Evolutionary conservation across 2,113 vertebrate species (phyloP).

Genomic region (Sebastes schlegelii): DNA sequence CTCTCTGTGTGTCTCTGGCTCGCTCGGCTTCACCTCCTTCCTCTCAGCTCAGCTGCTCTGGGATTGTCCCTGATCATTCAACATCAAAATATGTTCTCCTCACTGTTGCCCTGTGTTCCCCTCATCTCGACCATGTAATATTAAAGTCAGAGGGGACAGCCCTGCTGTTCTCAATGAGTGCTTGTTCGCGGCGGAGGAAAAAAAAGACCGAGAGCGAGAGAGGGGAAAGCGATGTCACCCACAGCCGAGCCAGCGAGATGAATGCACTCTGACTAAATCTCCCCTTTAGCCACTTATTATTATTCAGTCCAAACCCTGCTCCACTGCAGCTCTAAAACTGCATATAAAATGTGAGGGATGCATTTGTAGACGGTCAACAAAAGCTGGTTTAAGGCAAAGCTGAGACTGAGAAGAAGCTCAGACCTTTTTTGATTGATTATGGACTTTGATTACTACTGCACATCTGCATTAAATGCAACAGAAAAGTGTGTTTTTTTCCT

Average conservation of each 20-base stretch:
- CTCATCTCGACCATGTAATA: constrained; percentile 72
- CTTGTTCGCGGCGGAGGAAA: constrained; percentile 30
- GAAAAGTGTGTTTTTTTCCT: background rate
- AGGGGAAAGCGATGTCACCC: constrained; percentile 61
- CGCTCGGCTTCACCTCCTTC: constrained; percentile 8
- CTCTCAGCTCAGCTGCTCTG: constrained; percentile 54
- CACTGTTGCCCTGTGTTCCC: constrained; percentile 54
- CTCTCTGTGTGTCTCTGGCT: background rate
- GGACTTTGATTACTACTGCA: constrained; percentile 6
- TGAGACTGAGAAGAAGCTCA: constrained; percentile 15
- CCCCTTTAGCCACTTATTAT: constrained; percentile 78
- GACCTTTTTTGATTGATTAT: constrained; percentile 39
- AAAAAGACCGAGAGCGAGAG: constrained; percentile 36
- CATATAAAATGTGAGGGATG: constrained; percentile 57
- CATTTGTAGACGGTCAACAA: constrained; percentile 52
- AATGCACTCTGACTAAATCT: constrained; percentile 79
- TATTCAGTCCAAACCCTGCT: constrained; percentile 73
- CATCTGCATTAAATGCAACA: constrained; percentile 18
- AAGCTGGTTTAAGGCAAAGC: constrained; percentile 29
- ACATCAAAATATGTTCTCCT: constrained; percentile 60
- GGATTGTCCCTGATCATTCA: constrained; percentile 60
- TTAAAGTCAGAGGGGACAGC: constrained; percentile 66
- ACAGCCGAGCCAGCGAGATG: constrained; percentile 65
- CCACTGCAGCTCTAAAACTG: constrained; percentile 48
- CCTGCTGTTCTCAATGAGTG: constrained; percentile 58